Conservation (phyloP, 2,113 vertebrate genomes). For the Phrynosoma blainvillii region DNA sequence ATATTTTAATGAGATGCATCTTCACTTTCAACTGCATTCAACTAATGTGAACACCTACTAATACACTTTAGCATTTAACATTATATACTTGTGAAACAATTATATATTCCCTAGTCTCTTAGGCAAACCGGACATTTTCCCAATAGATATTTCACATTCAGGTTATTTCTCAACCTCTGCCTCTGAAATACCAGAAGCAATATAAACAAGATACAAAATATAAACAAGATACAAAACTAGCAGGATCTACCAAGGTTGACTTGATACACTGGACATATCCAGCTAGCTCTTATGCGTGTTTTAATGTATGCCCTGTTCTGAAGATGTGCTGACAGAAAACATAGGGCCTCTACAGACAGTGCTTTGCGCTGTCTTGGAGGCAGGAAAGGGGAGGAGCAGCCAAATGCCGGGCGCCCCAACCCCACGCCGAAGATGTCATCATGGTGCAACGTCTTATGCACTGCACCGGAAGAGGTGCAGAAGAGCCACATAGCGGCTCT, state of each 20-base stretch:
- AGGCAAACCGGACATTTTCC: not conserved
- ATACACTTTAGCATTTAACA: not conserved
- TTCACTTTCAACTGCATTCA: not conserved
- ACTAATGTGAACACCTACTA: not conserved
- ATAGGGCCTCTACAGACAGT: too few relatives aligned
- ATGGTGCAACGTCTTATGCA: too few relatives aligned
- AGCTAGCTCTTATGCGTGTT: too few relatives aligned
- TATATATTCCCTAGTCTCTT: not conserved
- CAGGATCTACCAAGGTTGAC: not conserved
- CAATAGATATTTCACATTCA: not conserved
- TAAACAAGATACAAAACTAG: not conserved
- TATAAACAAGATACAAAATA: not conserved
- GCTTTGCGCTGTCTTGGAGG: too few relatives aligned
- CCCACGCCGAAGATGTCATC: too few relatives aligned
- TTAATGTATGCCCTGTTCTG: not conserved
- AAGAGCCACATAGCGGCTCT: too few relatives aligned
- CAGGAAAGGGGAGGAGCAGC: too few relatives aligned
- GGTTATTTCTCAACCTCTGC: not conserved
- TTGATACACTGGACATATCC: not conserved
- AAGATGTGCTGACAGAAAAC: not conserved
- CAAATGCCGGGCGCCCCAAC: too few relatives aligned
- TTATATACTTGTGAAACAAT: not conserved
- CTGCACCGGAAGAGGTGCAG: too few relatives aligned
- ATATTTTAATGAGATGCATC: not conserved
- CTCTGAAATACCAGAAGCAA: not conserved